A percentile compares a stretch with the other conserved stretches of the same genome.
Conservation (phyloP, 2,113 vertebrate genomes). For the Bos indicus region DNA sequence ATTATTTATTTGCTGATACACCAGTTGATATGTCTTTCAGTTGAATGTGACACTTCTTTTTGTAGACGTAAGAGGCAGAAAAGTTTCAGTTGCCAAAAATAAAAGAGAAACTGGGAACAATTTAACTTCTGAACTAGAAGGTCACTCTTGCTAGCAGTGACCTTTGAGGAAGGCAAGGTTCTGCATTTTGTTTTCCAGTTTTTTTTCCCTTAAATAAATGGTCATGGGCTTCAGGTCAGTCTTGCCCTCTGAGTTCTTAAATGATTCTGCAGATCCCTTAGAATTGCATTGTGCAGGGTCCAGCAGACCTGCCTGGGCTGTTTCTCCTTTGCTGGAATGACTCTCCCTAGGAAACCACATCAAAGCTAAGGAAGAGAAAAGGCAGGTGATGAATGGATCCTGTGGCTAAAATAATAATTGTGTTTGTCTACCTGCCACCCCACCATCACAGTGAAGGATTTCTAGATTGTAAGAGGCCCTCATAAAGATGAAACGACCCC, state of each 20-base stretch:
- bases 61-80: neutral
- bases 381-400: neutral
- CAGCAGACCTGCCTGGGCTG: neutral
- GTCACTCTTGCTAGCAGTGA: neutral
- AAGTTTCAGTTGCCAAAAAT: slow-evolving; percentile 16
- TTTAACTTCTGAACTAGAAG: neutral
- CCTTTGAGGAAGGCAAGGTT: neutral
- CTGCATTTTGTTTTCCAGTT: neutral
- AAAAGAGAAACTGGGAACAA: neutral
- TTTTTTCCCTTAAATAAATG: slow-evolving; percentile 19
- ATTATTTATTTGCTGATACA: neutral
- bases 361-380: neutral
- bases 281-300: neutral
- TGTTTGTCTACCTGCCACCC: neutral
- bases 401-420: neutral
- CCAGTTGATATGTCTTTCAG: neutral
- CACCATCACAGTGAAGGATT: neutral
- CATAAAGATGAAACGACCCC: neutral
- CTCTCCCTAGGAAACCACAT: neutral
- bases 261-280: neutral
- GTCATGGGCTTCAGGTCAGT: neutral
- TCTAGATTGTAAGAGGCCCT: neutral
- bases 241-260: neutral
- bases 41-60: neutral
- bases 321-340: neutral